A percentile compares a stretch with the other conserved stretches of the same genome.
These are phyloP conservation scores for Drosophila subpulchrella DNA, from an alignment of 1,140 invertebrate species.

Conservation along the genomic window DNA sequence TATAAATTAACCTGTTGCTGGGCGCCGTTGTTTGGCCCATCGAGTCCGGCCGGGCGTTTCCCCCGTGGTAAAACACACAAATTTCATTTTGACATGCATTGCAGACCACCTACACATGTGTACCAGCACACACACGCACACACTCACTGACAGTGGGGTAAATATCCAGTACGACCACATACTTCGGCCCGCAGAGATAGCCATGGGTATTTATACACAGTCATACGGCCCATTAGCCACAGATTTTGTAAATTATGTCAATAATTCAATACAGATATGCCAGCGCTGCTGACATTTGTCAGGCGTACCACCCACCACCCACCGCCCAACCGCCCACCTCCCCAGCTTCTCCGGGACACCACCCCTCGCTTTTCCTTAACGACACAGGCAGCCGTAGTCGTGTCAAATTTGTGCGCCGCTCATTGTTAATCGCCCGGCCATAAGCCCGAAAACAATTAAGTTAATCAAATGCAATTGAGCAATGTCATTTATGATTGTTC, in stretches of 20 bases:
- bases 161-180: conserved; percentile 38
- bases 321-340: neutral
- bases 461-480: conserved; percentile 83
- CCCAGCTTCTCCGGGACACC: neutral
- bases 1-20: conserved; percentile 79
- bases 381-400: conserved; percentile 54
- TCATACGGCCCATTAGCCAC: conserved; percentile 79
- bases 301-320: conserved; percentile 18
- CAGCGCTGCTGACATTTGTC: conserved; percentile 70
- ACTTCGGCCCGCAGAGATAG: conserved; percentile 35
- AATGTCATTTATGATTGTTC: conserved; percentile 80
- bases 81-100: conserved; percentile 73
- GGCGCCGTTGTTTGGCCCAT: conserved; percentile 8
- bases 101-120: conserved; percentile 41
- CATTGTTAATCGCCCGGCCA: conserved; percentile 75
- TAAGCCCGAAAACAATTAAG: conserved; percentile 80
- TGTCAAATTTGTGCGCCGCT: conserved; percentile 73
- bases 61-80: conserved; percentile 50
- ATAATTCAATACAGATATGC: conserved; percentile 82
- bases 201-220: conserved; percentile 60
- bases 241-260: conserved; percentile 83
- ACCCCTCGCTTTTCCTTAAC: conserved; percentile 48
- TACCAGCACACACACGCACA: conserved; percentile 9
- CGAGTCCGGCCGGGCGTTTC: neutral
- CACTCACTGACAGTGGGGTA: conserved; percentile 15